Evolutionary conservation across 2,797 vertebrate genomes (phyloP), one percentile per base, ranked within the genome.

Genomic region (Oryzias sinensis): DNA sequence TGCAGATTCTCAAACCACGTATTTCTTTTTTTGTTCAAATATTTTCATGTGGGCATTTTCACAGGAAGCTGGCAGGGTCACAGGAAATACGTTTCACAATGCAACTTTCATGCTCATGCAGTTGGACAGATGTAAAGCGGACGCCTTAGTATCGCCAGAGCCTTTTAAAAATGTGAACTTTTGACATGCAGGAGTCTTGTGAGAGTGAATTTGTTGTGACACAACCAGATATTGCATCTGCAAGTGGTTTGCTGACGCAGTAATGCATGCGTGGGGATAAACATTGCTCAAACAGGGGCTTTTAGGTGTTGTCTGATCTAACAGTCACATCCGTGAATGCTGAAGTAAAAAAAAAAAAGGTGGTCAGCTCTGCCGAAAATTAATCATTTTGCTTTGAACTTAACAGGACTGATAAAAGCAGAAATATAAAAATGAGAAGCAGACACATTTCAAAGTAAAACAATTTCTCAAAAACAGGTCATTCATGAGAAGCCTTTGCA

Each of bases 81-180:
- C 75, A 86, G 87, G 85, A 89, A 87, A 59, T 42, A 59, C 45
- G 58, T 92, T 88, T 89, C 89, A 83, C 86, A 91, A 91, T 84
- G 18, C 67, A 67, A 85, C 56, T 80, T 88, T 86, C 74, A 57
- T 43, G 62, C 46, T 54, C 81, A 65, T 69, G 85, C 80, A 84
- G 65, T 25, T 48, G 72, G 51, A 45, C 27, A 41, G 17, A 17
- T 56, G 17, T 45, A 3, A 65, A 66, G 47, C 7, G 49, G 54
- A 61, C 17, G 14, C 29, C 51, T 62, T 53, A 43, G 4, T 40
- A 50, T 61, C 47, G 72, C 53, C 14, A 42, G 56, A 24, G 8
- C 9, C 33, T 33, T 33, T 33, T 13, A 33, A n/a, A 9, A 25
- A 56, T 43, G 16, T 17, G 16, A 49, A 37, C 14, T n/a, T 45